These are phyloP conservation scores for Meloidogyne floridensis DNA, from an alignment of 1,140 invertebrate species.

Conservation along the genomic window DNA sequence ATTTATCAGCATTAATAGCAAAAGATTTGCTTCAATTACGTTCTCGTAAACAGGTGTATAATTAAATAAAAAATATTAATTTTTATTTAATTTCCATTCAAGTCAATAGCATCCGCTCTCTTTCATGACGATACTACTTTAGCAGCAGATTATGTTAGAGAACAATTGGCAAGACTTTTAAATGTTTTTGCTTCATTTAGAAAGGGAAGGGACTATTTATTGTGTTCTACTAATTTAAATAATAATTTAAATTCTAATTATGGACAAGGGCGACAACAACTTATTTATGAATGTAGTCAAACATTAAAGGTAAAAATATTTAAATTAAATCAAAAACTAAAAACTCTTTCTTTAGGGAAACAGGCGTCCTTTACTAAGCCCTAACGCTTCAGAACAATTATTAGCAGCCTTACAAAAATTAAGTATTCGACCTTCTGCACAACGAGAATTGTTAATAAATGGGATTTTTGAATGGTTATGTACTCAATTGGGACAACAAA, in stretches of 20 bases:
- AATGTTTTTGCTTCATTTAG: constrained; percentile 55
- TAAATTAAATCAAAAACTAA: constrained; percentile 50
- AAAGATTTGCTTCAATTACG: constrained; percentile 52
- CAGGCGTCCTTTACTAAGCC: constrained; percentile 36
- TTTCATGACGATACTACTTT: constrained; percentile 11
- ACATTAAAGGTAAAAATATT: constrained; percentile 43
- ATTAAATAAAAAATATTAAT: constrained; percentile 12
- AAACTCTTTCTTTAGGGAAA: constrained; percentile 41
- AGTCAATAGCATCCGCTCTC: constrained; percentile 27
- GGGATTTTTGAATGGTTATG: constrained; percentile 58
- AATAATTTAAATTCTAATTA: not conserved
- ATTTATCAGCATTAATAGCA: constrained; percentile 36
- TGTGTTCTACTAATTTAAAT: constrained; percentile 26
- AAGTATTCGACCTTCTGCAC: constrained; percentile 45
- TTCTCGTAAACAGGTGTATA: constrained; percentile 52
- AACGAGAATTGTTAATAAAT: constrained; percentile 53
- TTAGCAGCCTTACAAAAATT: constrained; percentile 56
- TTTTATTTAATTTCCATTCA: not conserved
- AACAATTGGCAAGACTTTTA: constrained; percentile 50
- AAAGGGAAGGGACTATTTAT: constrained; percentile 49
- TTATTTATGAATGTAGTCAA: not conserved
- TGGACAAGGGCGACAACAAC: not conserved
- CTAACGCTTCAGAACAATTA: constrained; percentile 48
- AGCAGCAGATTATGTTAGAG: constrained; percentile 38
- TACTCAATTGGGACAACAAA: constrained; percentile 31